Percentiles rank a stretch among this genome's conserved stretches.
phyloP scores from a whole-genome alignment of 2,113 vertebrate species.

The Peromyscus maniculatus region DNA sequence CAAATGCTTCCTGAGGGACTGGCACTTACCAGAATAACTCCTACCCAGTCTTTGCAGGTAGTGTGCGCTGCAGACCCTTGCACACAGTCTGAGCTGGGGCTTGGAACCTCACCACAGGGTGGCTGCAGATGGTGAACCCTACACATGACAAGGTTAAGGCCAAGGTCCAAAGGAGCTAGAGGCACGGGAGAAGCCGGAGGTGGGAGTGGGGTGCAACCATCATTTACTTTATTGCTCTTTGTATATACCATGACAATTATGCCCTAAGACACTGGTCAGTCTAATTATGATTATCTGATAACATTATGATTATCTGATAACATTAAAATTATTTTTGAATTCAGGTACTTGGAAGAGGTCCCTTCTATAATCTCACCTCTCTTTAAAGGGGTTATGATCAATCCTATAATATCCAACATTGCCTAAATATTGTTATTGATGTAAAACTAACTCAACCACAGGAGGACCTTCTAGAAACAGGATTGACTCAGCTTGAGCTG shows the following conservation, averaged over 20 bases:
- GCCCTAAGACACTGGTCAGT: background rate
- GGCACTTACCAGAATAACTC: background rate
- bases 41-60: background rate
- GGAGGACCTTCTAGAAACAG: constrained; percentile 22
- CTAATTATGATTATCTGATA: background rate
- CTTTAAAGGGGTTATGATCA: background rate
- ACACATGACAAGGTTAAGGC: background rate
- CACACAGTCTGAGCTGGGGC: background rate
- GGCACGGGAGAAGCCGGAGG: background rate
- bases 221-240: constrained; percentile 42
- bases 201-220: background rate
- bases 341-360: background rate
- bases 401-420: background rate
- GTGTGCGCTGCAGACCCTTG: background rate
- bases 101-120: background rate
- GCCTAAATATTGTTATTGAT: background rate
- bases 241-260: constrained; percentile 45
- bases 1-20: background rate
- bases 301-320: background rate
- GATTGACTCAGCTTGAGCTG: background rate
- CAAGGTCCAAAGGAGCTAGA: background rate
- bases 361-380: background rate
- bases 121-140: background rate
- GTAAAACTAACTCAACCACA: constrained; percentile 3
- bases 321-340: constrained; percentile 44